Conservation (phyloP, 2,888 invertebrate genomes). For the Cheilosia variabilis region DNA sequence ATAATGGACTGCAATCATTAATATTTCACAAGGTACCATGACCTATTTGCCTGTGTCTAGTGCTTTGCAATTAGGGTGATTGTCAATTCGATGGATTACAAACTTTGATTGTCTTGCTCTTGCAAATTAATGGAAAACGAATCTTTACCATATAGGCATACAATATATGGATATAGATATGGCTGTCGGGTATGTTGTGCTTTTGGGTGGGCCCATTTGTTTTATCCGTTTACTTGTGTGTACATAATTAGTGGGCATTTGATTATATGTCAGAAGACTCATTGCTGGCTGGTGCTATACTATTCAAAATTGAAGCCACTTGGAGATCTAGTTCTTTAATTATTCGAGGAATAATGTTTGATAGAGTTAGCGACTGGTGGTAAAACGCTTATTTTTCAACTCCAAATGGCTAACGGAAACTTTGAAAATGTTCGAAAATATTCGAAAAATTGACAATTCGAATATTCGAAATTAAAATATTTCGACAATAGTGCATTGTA, state of each 20-base stretch:
- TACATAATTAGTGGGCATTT: background rate
- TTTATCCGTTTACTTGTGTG: background rate
- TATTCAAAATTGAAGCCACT: too few species aligned
- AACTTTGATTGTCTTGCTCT: background rate
- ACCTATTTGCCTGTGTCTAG: slow-evolving; percentile 60
- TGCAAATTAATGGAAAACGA: slow-evolving; percentile 12
- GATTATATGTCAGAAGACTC: background rate
- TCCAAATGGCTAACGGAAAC: too few species aligned
- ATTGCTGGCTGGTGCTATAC: too few species aligned
- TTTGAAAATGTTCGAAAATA: too few species aligned
- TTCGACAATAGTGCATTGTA: too few species aligned
- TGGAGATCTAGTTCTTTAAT: too few species aligned
- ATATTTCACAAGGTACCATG: slow-evolving; percentile 64
- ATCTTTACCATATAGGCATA: background rate
- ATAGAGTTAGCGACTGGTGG: too few species aligned
- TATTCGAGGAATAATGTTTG: too few species aligned
- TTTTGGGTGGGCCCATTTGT: background rate
- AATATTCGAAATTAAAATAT: too few species aligned
- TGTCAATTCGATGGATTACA: slow-evolving; percentile 63
- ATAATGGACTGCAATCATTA: slow-evolving; percentile 60
- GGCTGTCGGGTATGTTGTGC: background rate
- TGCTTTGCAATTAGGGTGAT: slow-evolving; percentile 68
- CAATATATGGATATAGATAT: background rate
- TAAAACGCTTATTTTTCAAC: too few species aligned
- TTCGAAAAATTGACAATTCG: too few species aligned